A percentile compares a stretch with the other conserved stretches of the same genome.
Evolutionary conservation across 2,888 invertebrate species (phyloP).

Genomic region (Plemyria rubiginata): DNA sequence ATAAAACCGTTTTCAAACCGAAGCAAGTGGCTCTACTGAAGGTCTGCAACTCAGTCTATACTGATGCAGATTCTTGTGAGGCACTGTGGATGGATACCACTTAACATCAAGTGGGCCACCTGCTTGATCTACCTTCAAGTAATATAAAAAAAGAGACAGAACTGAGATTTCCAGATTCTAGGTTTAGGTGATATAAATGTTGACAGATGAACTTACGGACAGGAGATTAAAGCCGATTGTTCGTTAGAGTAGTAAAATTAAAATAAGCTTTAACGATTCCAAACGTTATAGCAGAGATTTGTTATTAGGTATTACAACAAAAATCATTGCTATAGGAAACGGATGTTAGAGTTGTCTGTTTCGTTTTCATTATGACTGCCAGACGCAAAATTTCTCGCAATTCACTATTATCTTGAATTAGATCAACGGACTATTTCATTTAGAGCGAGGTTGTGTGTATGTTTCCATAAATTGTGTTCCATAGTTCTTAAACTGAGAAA

Average conservation of each 20-base stretch:
- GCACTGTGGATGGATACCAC: no score
- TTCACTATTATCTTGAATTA: constrained; percentile 39
- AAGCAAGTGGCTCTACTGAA: no score
- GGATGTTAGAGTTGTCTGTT: constrained; percentile 60
- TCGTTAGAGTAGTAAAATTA: constrained; percentile 10
- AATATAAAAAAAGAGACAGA: no score
- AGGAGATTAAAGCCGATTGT: background rate
- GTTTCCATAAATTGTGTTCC: no score
- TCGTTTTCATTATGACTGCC: constrained; percentile 33
- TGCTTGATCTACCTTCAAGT: no score
- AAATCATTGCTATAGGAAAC: constrained; percentile 67
- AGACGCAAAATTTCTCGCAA: constrained; percentile 33
- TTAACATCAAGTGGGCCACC: no score
- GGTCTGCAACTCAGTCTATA: no score
- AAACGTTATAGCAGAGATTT: constrained; percentile 43
- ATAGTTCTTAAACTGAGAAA: no score
- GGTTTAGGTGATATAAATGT: background rate
- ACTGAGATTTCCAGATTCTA: background rate
- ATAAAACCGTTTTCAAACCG: no score
- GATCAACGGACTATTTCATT: constrained; percentile 26
- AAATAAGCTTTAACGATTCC: constrained; percentile 23
- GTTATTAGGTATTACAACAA: constrained; percentile 62
- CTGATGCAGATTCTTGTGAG: no score
- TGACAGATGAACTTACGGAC: background rate
- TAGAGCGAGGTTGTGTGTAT: constrained; percentile 17